Percentiles rank a stretch among this genome's conserved stretches.
These are phyloP conservation scores for Poecile montanus DNA, from an alignment of 2,797 vertebrate genomes.

Conservation along the genomic window DNA sequence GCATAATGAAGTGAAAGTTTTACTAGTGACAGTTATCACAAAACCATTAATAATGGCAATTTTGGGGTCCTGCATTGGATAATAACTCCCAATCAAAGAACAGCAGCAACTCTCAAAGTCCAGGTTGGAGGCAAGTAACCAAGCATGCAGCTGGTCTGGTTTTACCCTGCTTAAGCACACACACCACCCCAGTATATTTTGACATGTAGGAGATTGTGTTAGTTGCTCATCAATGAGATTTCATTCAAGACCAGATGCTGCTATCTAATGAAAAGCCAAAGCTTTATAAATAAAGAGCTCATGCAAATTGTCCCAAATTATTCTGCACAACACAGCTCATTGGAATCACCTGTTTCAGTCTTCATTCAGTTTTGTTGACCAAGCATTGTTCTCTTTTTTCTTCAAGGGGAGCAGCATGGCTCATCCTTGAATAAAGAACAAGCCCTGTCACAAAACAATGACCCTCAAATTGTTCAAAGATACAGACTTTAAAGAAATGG, in stretches of 20 bases:
- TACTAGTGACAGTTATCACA: neutral
- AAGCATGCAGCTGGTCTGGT: neutral
- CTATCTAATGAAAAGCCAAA: neutral
- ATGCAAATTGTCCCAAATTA: neutral
- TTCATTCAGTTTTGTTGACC: neutral
- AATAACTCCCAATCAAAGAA: neutral
- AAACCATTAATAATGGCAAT: neutral
- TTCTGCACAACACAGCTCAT: neutral
- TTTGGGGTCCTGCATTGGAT: neutral
- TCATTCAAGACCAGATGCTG: neutral
- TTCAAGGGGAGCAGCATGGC: neutral
- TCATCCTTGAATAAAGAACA: neutral
- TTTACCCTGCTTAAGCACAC: neutral
- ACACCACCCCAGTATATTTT: neutral
- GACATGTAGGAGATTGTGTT: neutral
- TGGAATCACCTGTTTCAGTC: neutral
- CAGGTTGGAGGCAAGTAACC: neutral
- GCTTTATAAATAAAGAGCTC: neutral
- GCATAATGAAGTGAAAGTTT: neutral
- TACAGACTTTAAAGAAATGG: neutral
- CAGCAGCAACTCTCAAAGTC: neutral
- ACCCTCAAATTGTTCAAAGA: neutral
- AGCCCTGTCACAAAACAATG: neutral
- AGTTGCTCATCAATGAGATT: neutral
- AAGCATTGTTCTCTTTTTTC: neutral